Percentiles rank a stretch among this genome's conserved stretches.
phyloP scores from a whole-genome alignment of 2,797 vertebrate species.

The Rhinogobio ventralis region DNA sequence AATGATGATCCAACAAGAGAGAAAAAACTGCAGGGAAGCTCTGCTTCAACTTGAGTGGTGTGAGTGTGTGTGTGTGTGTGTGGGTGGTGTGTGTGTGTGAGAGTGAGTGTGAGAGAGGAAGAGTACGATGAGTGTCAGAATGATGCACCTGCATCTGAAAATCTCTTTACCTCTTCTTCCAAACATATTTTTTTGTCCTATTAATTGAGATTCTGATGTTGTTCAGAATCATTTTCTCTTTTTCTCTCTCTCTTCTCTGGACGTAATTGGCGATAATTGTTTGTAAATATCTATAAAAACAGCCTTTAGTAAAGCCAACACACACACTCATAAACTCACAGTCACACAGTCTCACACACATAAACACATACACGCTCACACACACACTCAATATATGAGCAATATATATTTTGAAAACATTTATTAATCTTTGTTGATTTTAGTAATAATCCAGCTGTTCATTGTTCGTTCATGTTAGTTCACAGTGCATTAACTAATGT shows the following conservation, averaged over 20 bases:
- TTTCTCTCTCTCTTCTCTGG: background rate
- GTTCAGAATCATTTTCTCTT: background rate
- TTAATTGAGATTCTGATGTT: background rate
- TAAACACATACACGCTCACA: background rate
- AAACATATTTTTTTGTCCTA: background rate
- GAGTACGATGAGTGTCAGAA: background rate
- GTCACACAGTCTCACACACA: too few species aligned
- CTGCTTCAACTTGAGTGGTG: background rate
- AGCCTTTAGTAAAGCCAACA: background rate
- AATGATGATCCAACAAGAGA: slow-evolving; percentile 8
- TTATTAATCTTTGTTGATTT: background rate
- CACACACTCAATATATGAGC: too few species aligned
- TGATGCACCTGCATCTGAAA: slow-evolving; percentile 8
- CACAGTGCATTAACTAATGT: too few species aligned
- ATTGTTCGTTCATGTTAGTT: too few species aligned
- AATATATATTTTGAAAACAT: too few species aligned
- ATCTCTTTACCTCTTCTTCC: background rate
- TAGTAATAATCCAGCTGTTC: too few species aligned
- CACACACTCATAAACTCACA: background rate
- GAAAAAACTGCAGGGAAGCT: slow-evolving; percentile 7
- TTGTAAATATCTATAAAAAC: slow-evolving; percentile 27
- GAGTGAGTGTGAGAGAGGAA: background rate
- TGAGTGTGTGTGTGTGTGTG: background rate
- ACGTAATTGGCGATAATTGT: slow-evolving; percentile 7
- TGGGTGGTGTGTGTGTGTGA: background rate